Evolutionary conservation across 2,797 vertebrate genomes (phyloP).

Genomic region (Simalia tracyae): DNA sequence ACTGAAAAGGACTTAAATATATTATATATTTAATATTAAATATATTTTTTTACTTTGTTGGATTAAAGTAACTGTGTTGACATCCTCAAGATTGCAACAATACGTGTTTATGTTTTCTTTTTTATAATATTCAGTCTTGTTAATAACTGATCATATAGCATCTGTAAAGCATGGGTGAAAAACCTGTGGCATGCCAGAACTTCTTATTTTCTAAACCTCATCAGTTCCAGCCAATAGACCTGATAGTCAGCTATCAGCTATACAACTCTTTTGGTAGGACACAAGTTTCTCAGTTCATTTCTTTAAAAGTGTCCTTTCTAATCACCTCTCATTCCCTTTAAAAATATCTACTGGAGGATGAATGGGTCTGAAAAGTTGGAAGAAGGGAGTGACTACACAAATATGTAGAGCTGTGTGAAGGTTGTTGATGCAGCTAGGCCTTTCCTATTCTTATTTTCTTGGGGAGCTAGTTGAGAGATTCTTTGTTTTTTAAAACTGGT

Average conservation of each 20-base stretch:
- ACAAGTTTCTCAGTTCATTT: background rate
- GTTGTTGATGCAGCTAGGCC: no score
- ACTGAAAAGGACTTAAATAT: background rate
- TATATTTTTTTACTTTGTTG: background rate
- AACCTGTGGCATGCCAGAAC: background rate
- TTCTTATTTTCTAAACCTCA: background rate
- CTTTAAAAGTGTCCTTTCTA: background rate
- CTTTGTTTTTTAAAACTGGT: no score
- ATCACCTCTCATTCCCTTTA: no score
- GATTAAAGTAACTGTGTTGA: background rate
- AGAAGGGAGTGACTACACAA: no score
- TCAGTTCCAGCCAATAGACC: background rate
- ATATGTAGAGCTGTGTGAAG: no score
- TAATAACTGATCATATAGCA: background rate
- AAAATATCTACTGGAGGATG: no score
- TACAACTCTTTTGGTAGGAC: background rate
- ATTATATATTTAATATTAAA: background rate
- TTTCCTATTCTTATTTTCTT: no score
- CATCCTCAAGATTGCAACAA: background rate
- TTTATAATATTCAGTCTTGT: background rate
- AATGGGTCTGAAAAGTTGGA: no score
- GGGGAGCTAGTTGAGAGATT: no score
- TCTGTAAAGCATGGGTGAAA: background rate
- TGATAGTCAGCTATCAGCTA: background rate
- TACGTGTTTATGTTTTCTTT: background rate